phyloP scores from a whole-genome alignment of 2,888 invertebrate genomes.

The Pomacea canaliculata region DNA sequence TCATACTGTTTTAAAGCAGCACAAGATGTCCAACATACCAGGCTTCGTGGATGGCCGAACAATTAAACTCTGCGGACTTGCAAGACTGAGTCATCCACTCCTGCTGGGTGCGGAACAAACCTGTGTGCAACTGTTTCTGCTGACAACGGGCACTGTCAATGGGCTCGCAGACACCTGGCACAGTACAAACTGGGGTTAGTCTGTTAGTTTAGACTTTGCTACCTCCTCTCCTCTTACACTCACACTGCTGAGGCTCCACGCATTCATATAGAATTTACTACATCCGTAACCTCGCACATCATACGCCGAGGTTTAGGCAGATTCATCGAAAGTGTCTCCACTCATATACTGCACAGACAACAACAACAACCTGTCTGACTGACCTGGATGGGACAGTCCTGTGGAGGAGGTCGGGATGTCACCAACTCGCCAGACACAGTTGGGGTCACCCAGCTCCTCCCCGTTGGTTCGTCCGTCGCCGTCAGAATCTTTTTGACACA shows the following conservation, averaged over 20 bases:
- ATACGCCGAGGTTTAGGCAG: too few species aligned
- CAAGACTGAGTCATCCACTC: not conserved
- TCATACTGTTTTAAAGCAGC: too few species aligned
- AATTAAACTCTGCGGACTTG: not conserved
- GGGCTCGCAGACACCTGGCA: conserved; percentile 1
- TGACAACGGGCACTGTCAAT: not conserved
- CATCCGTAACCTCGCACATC: too few species aligned
- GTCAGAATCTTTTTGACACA: conserved; percentile 31
- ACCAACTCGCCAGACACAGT: conserved; percentile 25
- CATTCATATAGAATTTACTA: too few species aligned
- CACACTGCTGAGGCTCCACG: too few species aligned
- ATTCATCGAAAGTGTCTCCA: too few species aligned
- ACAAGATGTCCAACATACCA: not conserved
- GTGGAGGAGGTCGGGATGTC: not conserved
- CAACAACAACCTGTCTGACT: too few species aligned
- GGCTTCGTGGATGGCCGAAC: not conserved
- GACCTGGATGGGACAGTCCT: conserved; percentile 26
- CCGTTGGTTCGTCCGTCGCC: conserved; percentile 31
- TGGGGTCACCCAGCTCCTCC: conserved; percentile 30
- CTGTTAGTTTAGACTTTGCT: too few species aligned
- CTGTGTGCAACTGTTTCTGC: not conserved
- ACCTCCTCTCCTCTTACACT: too few species aligned
- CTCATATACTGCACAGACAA: too few species aligned
- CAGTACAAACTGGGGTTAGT: too few species aligned
- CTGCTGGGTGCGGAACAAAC: not conserved